phyloP scores from a whole-genome alignment of 2,797 vertebrate genomes.

The Crocodylus rhombifer region DNA sequence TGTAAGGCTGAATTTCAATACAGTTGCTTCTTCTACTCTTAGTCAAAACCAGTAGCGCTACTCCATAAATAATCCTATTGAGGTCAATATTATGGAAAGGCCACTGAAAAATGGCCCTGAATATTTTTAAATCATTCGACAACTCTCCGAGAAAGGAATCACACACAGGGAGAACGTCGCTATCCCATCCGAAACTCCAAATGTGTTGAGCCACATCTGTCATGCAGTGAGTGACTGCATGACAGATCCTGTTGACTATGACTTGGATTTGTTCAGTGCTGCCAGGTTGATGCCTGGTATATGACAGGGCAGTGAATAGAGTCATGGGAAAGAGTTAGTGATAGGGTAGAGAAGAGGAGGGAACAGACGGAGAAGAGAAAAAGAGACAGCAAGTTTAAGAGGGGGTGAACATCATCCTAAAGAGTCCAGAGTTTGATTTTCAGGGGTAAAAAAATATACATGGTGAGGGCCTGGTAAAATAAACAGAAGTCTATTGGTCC shows the following conservation, averaged over 20 bases:
- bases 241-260: background rate
- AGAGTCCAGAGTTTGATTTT: background rate
- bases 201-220: background rate
- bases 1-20: constrained; percentile 52
- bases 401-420: background rate
- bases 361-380: background rate
- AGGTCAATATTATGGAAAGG: constrained; percentile 6
- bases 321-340: background rate
- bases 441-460: background rate
- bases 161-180: background rate
- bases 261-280: background rate
- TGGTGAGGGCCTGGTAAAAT: background rate
- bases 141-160: constrained; percentile 4
- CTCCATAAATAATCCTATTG: constrained; percentile 37
- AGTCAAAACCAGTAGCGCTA: background rate
- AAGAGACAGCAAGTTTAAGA: background rate
- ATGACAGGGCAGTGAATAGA: background rate
- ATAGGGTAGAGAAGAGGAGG: background rate
- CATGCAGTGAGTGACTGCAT: background rate
- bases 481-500: background rate
- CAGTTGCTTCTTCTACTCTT: constrained; percentile 35
- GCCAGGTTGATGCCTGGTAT: background rate
- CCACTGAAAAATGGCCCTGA: background rate
- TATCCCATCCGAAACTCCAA: background rate
- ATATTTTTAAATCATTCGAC: background rate